Conservation (phyloP, 2,888 invertebrate species). For the Timema cristinae region DNA sequence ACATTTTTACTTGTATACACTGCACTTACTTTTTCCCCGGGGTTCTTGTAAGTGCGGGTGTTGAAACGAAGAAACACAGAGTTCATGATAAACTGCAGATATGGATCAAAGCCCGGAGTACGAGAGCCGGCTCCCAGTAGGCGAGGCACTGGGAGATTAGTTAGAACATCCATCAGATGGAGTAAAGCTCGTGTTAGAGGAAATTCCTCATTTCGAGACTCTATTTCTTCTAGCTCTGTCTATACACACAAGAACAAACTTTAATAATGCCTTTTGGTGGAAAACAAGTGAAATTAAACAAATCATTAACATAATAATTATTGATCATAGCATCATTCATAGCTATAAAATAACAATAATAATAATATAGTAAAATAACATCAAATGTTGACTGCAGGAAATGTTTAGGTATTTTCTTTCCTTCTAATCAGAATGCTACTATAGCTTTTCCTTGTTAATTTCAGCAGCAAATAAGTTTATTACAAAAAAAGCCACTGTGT, state of each 20-base stretch:
- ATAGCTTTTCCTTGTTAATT: no score
- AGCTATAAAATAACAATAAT: not conserved
- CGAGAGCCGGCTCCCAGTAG: conserved; percentile 77
- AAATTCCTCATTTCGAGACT: conserved; percentile 85
- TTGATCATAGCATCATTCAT: not conserved
- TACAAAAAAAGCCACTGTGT: no score
- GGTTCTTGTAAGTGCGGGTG: conserved; percentile 73
- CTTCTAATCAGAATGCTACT: not conserved
- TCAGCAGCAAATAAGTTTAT: no score
- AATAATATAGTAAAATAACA: not conserved
- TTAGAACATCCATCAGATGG: conserved; percentile 67
- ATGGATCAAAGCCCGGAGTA: conserved; percentile 83
- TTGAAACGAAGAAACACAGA: conserved; percentile 76
- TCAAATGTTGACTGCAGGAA: not conserved
- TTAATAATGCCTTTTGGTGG: not conserved
- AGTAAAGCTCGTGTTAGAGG: conserved; percentile 81
- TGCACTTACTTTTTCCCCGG: conserved; percentile 59
- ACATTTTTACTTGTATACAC: conserved; percentile 1
- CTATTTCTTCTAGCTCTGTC: conserved; percentile 88
- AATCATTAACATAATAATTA: not conserved
- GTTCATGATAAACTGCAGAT: conserved; percentile 75
- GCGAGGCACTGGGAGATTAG: conserved; percentile 65
- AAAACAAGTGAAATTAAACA: not conserved
- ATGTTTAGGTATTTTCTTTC: not conserved
- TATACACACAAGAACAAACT: conserved; percentile 45